A percentile compares a stretch with the other conserved stretches of the same genome.
Conservation (phyloP, 2,888 invertebrate species). For the Pyrrhia umbra region DNA sequence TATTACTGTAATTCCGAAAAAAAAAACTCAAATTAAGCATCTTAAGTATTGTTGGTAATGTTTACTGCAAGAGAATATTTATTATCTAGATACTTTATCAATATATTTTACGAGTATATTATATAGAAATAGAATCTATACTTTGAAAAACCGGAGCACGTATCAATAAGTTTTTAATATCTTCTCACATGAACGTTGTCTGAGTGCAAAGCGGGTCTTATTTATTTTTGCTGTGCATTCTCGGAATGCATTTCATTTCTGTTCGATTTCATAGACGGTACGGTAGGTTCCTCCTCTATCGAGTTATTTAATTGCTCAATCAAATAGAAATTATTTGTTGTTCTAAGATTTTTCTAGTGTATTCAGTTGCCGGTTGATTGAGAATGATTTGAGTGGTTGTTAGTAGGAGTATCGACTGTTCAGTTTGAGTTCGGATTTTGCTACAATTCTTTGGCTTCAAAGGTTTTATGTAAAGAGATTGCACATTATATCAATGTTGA, state of each 20-base stretch:
- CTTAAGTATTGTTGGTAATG: too few relatives aligned
- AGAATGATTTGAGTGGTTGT: not conserved
- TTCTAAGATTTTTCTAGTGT: conserved; percentile 12
- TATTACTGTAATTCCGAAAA: too few relatives aligned
- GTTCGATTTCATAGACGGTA: conserved; percentile 10
- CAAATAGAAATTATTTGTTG: conserved; percentile 15
- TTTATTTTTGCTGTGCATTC: conserved; percentile 50
- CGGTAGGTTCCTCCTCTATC: conserved; percentile 10
- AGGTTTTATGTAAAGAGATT: too few relatives aligned
- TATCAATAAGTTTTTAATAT: conserved; percentile 58
- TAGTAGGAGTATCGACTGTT: not conserved
- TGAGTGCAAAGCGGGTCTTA: conserved; percentile 36
- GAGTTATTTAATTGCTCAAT: conserved; percentile 33
- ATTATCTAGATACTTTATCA: not conserved
- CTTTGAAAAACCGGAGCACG: conserved; percentile 42
- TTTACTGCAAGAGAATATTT: not conserved
- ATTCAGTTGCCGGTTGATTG: conserved; percentile 17
- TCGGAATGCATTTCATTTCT: conserved; percentile 42
- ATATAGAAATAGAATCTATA: conserved; percentile 5
- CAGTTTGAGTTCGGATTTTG: not conserved
- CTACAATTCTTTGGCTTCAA: too few relatives aligned
- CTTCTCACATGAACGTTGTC: conserved; percentile 41
- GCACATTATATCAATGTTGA: too few relatives aligned
- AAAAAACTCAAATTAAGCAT: too few relatives aligned
- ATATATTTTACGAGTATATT: too few relatives aligned